Evolutionary conservation across 2,113 vertebrate species (phyloP).

Genomic region (Xerus inauris): DNA sequence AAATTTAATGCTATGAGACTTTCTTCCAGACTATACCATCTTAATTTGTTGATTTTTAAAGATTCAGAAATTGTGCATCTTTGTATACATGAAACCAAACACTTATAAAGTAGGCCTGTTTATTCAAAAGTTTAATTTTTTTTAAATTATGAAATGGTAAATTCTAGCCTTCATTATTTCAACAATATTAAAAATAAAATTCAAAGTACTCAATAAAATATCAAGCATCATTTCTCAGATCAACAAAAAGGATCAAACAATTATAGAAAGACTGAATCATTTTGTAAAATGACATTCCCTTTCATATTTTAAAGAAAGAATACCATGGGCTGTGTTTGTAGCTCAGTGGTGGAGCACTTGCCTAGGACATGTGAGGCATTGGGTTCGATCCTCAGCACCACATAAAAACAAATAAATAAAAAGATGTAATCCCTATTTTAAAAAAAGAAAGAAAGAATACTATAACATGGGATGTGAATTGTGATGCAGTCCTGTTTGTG

Average conservation of each 20-base stretch:
- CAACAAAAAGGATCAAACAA: neutral
- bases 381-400: too few species aligned
- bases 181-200: neutral
- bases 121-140: neutral
- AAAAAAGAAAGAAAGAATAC: too few species aligned
- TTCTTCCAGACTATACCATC: neutral
- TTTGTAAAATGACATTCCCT: neutral
- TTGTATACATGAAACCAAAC: neutral
- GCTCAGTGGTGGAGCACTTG: too few species aligned
- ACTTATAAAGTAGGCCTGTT: neutral
- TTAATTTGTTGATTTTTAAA: neutral
- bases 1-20: neutral
- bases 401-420: too few species aligned
- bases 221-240: neutral
- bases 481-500: neutral
- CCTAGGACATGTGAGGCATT: too few species aligned
- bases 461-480: neutral
- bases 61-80: neutral
- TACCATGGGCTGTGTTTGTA: neutral
- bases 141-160: neutral
- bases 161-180: neutral
- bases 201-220: neutral
- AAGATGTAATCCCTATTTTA: too few species aligned
- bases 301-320: slow-evolving; percentile 5
- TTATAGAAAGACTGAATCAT: neutral